Evolutionary conservation across 2,888 invertebrate species (phyloP).

Genomic region (Coleophora flavipennella): DNA sequence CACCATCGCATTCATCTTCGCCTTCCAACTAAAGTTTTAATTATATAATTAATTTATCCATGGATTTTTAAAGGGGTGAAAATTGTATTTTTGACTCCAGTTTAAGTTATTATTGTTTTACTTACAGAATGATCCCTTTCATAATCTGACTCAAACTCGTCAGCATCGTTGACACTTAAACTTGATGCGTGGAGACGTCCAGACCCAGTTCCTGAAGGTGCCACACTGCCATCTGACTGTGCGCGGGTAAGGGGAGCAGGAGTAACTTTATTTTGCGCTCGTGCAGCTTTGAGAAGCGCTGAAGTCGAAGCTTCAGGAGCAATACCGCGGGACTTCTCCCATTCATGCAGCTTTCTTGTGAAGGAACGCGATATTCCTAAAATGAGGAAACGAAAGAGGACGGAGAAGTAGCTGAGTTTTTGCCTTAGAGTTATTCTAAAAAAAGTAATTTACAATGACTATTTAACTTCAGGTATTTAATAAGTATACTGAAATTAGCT

Average conservation of each 20-base stretch:
- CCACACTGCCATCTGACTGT: constrained; percentile 84
- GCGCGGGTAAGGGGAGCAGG: constrained; percentile 75
- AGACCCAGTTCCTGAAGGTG: constrained; percentile 68
- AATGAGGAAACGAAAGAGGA: not conserved
- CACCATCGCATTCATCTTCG: constrained; percentile 45
- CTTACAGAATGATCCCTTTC: constrained; percentile 63
- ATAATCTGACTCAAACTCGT: constrained; percentile 73
- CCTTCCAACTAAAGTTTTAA: constrained; percentile 35
- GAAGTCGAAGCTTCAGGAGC: constrained; percentile 90
- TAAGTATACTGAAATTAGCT: too few species aligned
- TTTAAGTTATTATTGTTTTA: not conserved
- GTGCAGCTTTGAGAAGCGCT: constrained; percentile 76
- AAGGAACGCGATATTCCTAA: constrained; percentile 87
- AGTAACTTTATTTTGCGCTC: constrained; percentile 36
- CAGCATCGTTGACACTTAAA: constrained; percentile 80
- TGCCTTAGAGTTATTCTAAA: too few species aligned
- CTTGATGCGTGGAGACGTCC: constrained; percentile 80
- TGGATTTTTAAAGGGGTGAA: too few species aligned
- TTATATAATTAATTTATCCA: too few species aligned
- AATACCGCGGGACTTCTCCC: constrained; percentile 91
- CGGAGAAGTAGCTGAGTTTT: too few species aligned
- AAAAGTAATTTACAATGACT: too few species aligned
- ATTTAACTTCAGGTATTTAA: too few species aligned
- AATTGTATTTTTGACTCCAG: not conserved
- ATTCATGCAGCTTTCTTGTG: constrained; percentile 90